These are phyloP conservation scores for Athrips mouffetella DNA, from an alignment of 2,888 invertebrate species.

Conservation along the genomic window DNA sequence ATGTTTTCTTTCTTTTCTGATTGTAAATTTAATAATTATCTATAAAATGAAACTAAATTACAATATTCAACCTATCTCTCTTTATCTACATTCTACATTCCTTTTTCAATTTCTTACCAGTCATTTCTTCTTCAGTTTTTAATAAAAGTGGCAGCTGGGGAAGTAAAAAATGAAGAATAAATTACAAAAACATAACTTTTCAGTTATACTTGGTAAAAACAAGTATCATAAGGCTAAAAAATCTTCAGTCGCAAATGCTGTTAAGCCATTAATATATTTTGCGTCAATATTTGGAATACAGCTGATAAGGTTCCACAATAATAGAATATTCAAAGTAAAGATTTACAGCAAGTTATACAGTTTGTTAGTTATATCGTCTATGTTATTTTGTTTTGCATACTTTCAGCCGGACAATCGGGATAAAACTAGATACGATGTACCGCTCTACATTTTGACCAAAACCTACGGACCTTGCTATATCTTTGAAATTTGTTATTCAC, in stretches of 20 bases:
- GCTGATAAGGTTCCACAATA: conserved; percentile 34
- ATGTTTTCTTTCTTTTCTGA: too few relatives aligned
- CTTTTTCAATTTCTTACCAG: too few relatives aligned
- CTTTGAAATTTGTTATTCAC: conserved; percentile 38
- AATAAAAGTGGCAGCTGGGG: background rate
- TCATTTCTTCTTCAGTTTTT: too few relatives aligned
- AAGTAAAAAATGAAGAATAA: background rate
- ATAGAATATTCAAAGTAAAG: conserved; percentile 27
- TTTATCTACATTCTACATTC: too few relatives aligned
- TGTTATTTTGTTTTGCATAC: conserved; percentile 23
- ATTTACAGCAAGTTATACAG: conserved; percentile 36
- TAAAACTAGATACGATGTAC: conserved; percentile 40
- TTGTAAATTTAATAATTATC: too few relatives aligned
- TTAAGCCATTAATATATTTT: conserved; percentile 43
- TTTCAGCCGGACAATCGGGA: conserved; percentile 40
- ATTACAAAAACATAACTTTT: background rate
- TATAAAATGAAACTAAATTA: too few relatives aligned
- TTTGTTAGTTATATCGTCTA: conserved; percentile 30
- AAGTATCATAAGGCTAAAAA: conserved; percentile 19
- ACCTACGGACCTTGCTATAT: conserved; percentile 32
- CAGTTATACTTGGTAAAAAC: conserved; percentile 4
- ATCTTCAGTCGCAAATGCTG: conserved; percentile 35
- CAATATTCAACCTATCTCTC: too few relatives aligned
- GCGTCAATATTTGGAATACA: conserved; percentile 42
- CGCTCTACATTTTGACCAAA: conserved; percentile 46